Evolutionary conservation across 2,888 invertebrate species (phyloP).

Genomic region (Ormyrus pomaceus): DNA sequence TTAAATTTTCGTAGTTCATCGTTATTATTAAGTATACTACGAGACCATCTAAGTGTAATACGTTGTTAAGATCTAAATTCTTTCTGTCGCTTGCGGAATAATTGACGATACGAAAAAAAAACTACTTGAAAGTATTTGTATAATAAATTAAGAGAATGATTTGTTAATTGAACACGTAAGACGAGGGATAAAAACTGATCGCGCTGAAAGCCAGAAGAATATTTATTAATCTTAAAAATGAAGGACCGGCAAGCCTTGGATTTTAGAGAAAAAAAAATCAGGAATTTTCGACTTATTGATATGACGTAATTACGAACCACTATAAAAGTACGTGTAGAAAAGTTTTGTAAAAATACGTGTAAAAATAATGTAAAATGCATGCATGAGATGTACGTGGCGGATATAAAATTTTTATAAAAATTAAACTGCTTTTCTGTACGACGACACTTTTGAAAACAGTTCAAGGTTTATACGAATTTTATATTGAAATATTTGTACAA

Average conservation of each 20-base stretch:
- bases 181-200: neutral
- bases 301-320: constrained; percentile 14
- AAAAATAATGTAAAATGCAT: constrained; percentile 33
- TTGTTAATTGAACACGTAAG: neutral
- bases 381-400: constrained; percentile 5
- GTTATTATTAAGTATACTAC: neutral
- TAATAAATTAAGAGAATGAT: constrained; percentile 23
- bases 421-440: constrained; percentile 2
- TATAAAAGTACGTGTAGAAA: constrained; percentile 12
- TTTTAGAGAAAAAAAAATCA: constrained; percentile 10
- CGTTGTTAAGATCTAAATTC: constrained; percentile 3
- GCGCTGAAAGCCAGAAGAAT: too few relatives aligned
- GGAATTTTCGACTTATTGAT: constrained; percentile 21
- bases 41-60: neutral
- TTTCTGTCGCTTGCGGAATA: neutral
- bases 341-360: constrained; percentile 48
- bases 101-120: neutral
- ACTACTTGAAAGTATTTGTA: constrained; percentile 50
- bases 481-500: constrained; percentile 30
- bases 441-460: constrained; percentile 11
- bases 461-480: constrained; percentile 15
- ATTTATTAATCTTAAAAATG: constrained; percentile 23
- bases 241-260: constrained; percentile 37
- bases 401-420: constrained; percentile 32
- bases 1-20: constrained; percentile 8